Base-by-base conservation (phyloP, 2,888 invertebrate genomes). In the Sminthurinus aureus region DNA sequence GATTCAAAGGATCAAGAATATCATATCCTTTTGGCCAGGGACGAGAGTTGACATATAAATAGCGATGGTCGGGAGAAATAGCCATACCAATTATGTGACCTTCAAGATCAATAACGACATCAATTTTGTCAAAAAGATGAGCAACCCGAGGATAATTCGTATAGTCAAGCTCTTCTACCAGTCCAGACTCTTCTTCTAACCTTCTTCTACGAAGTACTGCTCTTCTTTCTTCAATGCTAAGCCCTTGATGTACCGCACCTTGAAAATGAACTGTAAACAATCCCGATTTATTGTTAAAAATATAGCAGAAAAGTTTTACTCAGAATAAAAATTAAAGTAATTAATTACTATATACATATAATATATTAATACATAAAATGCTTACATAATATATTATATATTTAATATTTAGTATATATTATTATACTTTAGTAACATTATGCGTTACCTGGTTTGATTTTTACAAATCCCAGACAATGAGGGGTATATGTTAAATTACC, bases 401-500 rank as follows among this genome's bases (percentile, higher is more conserved):
- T n/a, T n/a, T n/a, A n/a, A n/a, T n/a, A n/a, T n/a, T n/a, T n/a
- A n/a, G n/a, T n/a, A n/a, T n/a, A n/a, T n/a, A n/a, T n/a, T n/a
- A n/a, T n/a, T n/a, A n/a, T n/a, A n/a, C n/a, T n/a, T n/a, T n/a
- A n/a, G n/a, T n/a, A n/a, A n/a, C n/a, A n/a, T n/a, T n/a, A n/a
- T n/a, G n/a, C n/a, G n/a, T n/a, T n/a, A n/a, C n/a, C n/a, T n/a
- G 93, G 92, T 84, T 79, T 79, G 13, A 96, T 94, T 89, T 94
- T 92, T 89, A 95, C 95, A 87, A 95, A 94, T 66, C 93, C 92
- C 87, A 96, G 94, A 91, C 95, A 95, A 91, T 96, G 96, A 0
- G 96, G 96, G 0, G 95, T 95, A 89, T 95, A 96, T 0, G 96
- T 96, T 90, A 94, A 93, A 8, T 94, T 94, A 0, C 96, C 96